Base-by-base conservation (phyloP, 2,113 vertebrate species). In the Gambusia affinis region DNA sequence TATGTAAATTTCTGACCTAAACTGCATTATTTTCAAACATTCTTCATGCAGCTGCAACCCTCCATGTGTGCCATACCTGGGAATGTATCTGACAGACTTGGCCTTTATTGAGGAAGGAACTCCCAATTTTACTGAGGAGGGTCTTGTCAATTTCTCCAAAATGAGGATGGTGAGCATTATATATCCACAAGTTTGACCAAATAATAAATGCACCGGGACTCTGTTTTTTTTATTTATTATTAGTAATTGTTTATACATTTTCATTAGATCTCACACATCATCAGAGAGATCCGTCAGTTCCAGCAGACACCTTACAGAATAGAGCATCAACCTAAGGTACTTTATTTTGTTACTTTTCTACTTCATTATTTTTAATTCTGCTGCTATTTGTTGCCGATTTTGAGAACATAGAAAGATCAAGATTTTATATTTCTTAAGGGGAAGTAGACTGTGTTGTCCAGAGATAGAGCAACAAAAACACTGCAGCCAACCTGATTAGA, bases 81-180 rank as follows among this genome's bases (percentile, higher is more conserved):
- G 98, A 82, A 99, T 99, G 98, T 99, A 99, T 89, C 92, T 99
- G 81, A 99, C 97, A 1, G 98, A 99, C 85, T 88, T 99, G 88
- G 98, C 97, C 1, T 99, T 99, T 82, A 99, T 99, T 29, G 98
- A 99, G 88, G 98, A 99, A 89, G 98, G 98, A 83, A 99, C 97
- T 22, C 97, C 98, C 47, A 98, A 99, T 87, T 99, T 99, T 69
- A 99, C 98, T 1, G 97, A 98, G 83, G 98, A 99, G 87, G 98
- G 98, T 76, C 96, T 99, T 44, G 98, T 99, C 79, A 99, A 99
- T 93, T 99, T 99, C 89, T 99, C 98, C 91, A 99, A 99, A 94
- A 99, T 99, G 98, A 96, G 98, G 92, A 99, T 99, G 98, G 98
- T 99, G 94, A 81, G 94, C 14, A 15, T 15, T 3, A n/a, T 12